Base-by-base conservation (phyloP, 2,797 vertebrate species). In the Setipinna tenuifilis region DNA sequence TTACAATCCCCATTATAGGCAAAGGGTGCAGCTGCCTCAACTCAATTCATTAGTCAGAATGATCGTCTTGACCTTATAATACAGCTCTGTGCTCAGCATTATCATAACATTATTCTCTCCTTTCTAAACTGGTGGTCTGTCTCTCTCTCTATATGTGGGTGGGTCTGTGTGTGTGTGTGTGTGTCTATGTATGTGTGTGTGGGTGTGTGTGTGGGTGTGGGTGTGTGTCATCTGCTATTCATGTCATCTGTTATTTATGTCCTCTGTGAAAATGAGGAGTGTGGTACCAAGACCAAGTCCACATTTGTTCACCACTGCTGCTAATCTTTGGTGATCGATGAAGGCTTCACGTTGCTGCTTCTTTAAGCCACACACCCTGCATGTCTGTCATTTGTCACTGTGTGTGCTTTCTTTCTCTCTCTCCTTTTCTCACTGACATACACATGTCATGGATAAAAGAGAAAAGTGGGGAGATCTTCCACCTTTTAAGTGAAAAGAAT, bases 21-120 rank as follows among this genome's bases (percentile, higher is more conserved):
- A 71, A 62, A 6, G 65, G 25, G 65, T 71, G 65, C 71, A 41
- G 35, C 35, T 9, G 71, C 71, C 35, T 44, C 71, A 78, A 11
- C 44, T n/a, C 5, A 0, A 19, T 7, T 78, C 71, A 78, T 78
- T 78, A 21, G 31, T 19, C 3, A 35, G 71, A 35, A 78, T 78
- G 31, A 78, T 44, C 31, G 41, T 44, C 14, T 19, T 78, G 71
- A 78, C 71, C 71, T 44, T 78, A 78, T 19, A 78, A 78, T 78
- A n/a, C 71, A 21, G 71, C 35, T 2, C 35, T 2, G 19, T 44
- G 35, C 35, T 19, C 31, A 78, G 41, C 71, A 78, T 78, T 78
- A 44, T 35, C 65, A 71, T 71, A 71, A 31, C 65, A 17, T 71
- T 31, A 31, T 71, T 71, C 65, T 35, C 28, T 17, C 12, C 6